phyloP scores from a whole-genome alignment of 2,113 vertebrate species.

The Bubo bubo region DNA sequence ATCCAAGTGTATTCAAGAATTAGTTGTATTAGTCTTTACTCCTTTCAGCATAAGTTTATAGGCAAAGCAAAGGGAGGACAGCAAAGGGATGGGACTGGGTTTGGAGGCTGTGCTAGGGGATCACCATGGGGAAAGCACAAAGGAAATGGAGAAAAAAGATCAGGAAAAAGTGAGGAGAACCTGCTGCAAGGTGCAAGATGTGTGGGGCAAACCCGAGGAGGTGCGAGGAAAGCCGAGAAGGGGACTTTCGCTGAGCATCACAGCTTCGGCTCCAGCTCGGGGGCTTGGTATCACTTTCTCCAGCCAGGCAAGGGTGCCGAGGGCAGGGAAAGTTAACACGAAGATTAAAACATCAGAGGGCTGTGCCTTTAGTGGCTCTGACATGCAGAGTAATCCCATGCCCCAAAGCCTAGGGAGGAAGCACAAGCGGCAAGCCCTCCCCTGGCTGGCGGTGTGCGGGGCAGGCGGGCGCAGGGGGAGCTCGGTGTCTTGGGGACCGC shows the following conservation, averaged over 20 bases:
- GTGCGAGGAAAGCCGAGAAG: not conserved
- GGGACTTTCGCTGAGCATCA: not conserved
- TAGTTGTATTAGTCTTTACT: not conserved
- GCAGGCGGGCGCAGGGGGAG: not conserved
- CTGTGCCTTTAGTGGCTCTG: conserved; percentile 72
- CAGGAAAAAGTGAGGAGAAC: not conserved
- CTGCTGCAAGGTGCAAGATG: not conserved
- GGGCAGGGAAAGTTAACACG: conserved; percentile 70
- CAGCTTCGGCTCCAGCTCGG: not conserved
- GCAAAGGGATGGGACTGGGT: not conserved
- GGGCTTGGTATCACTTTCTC: conserved; percentile 60
- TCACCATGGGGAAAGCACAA: not conserved
- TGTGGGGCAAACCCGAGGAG: not conserved
- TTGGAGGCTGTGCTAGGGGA: not conserved
- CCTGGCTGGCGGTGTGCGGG: conserved; percentile 10
- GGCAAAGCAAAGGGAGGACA: not conserved
- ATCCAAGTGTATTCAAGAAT: conserved; percentile 13
- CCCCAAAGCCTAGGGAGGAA: conserved; percentile 64
- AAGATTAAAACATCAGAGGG: conserved; percentile 78
- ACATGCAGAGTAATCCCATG: conserved; percentile 75
- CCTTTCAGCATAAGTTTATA: not conserved
- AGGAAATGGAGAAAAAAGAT: not conserved
- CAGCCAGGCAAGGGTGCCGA: conserved; percentile 56
- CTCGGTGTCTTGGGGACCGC: not conserved
- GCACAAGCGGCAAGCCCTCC: conserved; percentile 22